Percentiles rank a stretch among this genome's conserved stretches.
Evolutionary conservation across 1,140 invertebrate genomes (phyloP).

Genomic region (Hormaphis cornu): DNA sequence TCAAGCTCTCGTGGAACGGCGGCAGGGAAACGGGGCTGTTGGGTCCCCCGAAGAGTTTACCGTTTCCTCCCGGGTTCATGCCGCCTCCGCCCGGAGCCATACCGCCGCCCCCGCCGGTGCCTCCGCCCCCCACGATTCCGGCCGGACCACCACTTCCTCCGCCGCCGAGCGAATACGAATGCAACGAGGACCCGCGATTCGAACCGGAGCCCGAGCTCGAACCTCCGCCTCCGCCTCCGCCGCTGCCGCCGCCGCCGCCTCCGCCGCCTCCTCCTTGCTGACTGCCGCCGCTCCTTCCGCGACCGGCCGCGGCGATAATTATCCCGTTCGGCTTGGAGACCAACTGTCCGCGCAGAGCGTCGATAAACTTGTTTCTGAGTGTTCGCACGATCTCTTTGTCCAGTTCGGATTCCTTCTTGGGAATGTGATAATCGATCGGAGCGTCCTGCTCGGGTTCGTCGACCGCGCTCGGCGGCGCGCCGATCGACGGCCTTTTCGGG

Average conservation of each 20-base stretch:
- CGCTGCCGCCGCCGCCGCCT: conserved; percentile 26
- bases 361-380: conserved; percentile 35
- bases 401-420: conserved; percentile 55
- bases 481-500: conserved; percentile 42
- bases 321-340: conserved; percentile 49
- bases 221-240: conserved; percentile 44
- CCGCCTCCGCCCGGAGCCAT: conserved; percentile 47
- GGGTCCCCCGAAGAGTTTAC: conserved; percentile 67
- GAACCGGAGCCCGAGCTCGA: conserved; percentile 55
- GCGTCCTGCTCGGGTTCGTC: conserved; percentile 60
- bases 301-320: conserved; percentile 59
- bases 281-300: conserved; percentile 54
- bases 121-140: conserved; percentile 41
- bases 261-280: conserved; percentile 44
- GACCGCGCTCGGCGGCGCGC: conserved; percentile 38
- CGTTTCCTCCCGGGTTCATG: conserved; percentile 53
- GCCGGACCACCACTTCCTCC: conserved; percentile 46
- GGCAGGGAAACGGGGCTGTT: conserved; percentile 71
- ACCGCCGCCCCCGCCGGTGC: conserved; percentile 45
- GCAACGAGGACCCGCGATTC: conserved; percentile 45
- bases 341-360: conserved; percentile 54
- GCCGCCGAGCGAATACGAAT: conserved; percentile 39
- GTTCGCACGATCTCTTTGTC: conserved; percentile 44
- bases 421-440: conserved; percentile 78
- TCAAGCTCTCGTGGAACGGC: conserved; percentile 74